Evolutionary conservation across 2,888 invertebrate species (phyloP).

Genomic region (Lycophotia porphyrea): DNA sequence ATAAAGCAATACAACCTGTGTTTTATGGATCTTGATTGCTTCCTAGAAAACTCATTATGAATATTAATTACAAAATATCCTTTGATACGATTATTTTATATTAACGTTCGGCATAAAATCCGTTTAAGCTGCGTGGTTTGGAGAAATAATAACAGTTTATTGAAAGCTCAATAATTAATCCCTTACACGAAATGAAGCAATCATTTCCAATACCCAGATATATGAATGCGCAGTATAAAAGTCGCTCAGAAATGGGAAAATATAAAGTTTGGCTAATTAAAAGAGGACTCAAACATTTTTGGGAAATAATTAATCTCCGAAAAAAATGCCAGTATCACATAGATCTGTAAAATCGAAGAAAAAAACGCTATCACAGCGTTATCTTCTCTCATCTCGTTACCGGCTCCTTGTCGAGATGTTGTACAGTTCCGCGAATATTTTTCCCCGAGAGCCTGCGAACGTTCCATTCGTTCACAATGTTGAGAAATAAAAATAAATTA

Average conservation of each 20-base stretch:
- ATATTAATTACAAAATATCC: slow-evolving; percentile 62
- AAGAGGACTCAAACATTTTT: background rate
- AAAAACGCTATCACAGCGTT: slow-evolving; percentile 30
- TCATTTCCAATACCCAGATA: slow-evolving; percentile 25
- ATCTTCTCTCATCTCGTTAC: slow-evolving; percentile 41
- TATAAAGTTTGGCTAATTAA: background rate
- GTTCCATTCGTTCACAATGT: slow-evolving; percentile 36
- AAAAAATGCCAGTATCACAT: slow-evolving; percentile 13
- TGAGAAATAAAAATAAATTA: slow-evolving; percentile 66
- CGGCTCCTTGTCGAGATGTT: slow-evolving; percentile 38
- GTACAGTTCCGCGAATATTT: slow-evolving; percentile 45
- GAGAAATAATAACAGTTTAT: slow-evolving; percentile 50
- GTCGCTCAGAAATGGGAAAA: background rate
- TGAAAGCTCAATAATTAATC: slow-evolving; percentile 38
- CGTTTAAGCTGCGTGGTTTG: slow-evolving; percentile 27
- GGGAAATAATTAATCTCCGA: background rate
- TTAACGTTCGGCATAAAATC: slow-evolving; percentile 41
- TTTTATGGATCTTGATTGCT: slow-evolving; percentile 29
- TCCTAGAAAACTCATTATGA: slow-evolving; percentile 58
- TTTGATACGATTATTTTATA: slow-evolving; percentile 50
- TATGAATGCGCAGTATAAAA: background rate
- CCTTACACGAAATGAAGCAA: slow-evolving; percentile 14
- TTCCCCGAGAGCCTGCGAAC: slow-evolving; percentile 13
- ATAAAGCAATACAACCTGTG: slow-evolving; percentile 24
- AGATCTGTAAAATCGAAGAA: slow-evolving; percentile 7